A percentile compares a stretch with the other conserved stretches of the same genome.
These are phyloP conservation scores for Gasteruption jaculator DNA, from an alignment of 2,888 invertebrate species.

Conservation along the genomic window DNA sequence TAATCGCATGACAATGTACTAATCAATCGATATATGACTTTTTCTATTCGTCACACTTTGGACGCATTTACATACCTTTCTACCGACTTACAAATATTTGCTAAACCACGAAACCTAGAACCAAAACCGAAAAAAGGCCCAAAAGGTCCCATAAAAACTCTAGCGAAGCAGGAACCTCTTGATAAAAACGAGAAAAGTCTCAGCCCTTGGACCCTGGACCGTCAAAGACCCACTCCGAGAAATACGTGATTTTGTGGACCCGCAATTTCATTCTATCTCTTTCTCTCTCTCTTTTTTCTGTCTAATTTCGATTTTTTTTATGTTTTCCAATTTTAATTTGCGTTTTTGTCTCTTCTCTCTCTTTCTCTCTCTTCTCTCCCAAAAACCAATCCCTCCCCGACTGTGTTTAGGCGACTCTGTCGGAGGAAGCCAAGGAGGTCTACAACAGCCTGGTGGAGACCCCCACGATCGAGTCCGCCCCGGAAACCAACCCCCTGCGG, in stretches of 20 bases:
- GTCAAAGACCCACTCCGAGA: too few species aligned
- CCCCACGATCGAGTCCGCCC: conserved; percentile 44
- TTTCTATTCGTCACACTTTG: too few species aligned
- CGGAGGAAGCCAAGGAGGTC: conserved; percentile 86
- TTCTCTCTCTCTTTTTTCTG: conserved; percentile 23
- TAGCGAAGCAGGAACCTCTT: conserved; percentile 3
- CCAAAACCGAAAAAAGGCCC: too few species aligned
- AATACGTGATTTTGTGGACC: too few species aligned
- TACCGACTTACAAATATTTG: too few species aligned
- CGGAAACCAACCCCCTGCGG: conserved; percentile 60
- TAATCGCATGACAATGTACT: too few species aligned
- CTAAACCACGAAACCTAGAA: too few species aligned
- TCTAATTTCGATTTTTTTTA: conserved; percentile 18
- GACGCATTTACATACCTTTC: too few species aligned
- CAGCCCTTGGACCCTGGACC: too few species aligned
- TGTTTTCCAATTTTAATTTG: conserved; percentile 29
- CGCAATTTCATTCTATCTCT: conserved; percentile 12
- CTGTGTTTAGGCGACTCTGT: conserved; percentile 69
- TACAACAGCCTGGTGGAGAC: conserved; percentile 88
- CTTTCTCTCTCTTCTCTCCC: conserved; percentile 32
- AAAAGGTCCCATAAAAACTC: too few species aligned
- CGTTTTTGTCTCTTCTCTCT: conserved; percentile 23
- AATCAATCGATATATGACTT: too few species aligned
- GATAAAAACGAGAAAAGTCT: conserved; percentile 1
- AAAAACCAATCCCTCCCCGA: conserved; percentile 37